Evolutionary conservation across 2,113 vertebrate species (phyloP).

Genomic region (Labeo rohita): DNA sequence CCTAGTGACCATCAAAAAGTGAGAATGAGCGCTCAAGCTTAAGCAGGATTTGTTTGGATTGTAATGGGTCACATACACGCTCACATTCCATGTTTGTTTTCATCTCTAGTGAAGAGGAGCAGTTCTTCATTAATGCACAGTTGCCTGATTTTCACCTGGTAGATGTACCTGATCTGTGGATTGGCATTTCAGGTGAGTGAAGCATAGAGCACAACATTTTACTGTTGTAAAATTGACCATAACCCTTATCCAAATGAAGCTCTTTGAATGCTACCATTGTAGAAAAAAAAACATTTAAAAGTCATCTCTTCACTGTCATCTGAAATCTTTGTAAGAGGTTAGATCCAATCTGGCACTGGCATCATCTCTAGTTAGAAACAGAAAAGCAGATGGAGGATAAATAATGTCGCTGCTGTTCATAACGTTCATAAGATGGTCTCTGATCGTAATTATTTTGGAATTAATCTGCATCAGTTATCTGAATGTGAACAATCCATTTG

Average conservation of each 20-base stretch:
- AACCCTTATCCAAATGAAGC: background rate
- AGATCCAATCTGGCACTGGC: no score
- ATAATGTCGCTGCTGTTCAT: no score
- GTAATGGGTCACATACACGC: background rate
- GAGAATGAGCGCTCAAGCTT: background rate
- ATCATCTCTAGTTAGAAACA: no score
- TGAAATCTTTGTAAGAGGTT: no score
- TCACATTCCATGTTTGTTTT: background rate
- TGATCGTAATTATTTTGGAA: background rate
- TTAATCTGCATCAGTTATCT: background rate
- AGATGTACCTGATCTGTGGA: constrained; percentile 79
- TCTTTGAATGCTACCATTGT: background rate
- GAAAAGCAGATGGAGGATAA: no score
- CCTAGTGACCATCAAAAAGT: constrained; percentile 77
- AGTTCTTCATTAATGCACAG: constrained; percentile 75
- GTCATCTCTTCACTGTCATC: no score
- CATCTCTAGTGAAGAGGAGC: constrained; percentile 71
- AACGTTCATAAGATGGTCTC: background rate
- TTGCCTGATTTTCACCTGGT: constrained; percentile 77
- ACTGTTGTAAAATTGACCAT: background rate
- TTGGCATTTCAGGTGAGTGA: constrained; percentile 75
- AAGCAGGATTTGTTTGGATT: background rate
- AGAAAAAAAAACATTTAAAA: background rate
- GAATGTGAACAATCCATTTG: background rate
- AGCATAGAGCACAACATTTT: background rate